Percentiles rank a stretch among this genome's conserved stretches.
Conservation (phyloP, 2,888 invertebrate genomes). For the Lithophane semibrunnea region DNA sequence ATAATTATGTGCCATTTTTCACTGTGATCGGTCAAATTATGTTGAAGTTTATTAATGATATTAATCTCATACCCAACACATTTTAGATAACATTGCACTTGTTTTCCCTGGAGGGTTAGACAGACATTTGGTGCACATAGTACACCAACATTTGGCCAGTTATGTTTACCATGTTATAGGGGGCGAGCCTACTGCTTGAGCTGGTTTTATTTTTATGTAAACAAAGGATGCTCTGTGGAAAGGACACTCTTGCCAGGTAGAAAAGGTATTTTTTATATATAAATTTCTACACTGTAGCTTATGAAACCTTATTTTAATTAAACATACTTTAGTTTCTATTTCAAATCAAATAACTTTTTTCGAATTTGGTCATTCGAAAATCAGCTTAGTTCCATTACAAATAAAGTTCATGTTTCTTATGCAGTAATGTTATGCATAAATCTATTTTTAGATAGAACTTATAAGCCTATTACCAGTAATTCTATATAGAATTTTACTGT, state of each 20-base stretch:
- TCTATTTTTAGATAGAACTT: not conserved
- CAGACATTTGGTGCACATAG: not conserved
- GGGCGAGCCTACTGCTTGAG: not conserved
- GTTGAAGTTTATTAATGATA: too few relatives aligned
- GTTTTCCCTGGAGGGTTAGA: not conserved
- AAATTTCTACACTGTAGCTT: not conserved
- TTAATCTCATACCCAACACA: too few relatives aligned
- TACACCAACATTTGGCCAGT: not conserved
- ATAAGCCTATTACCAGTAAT: not conserved
- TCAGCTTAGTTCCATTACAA: not conserved
- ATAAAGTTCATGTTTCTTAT: not conserved
- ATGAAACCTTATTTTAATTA: too few relatives aligned
- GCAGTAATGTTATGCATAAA: not conserved
- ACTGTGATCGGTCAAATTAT: too few relatives aligned
- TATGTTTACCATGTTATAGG: not conserved
- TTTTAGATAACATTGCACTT: too few relatives aligned
- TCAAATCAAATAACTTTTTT: not conserved
- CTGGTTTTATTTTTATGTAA: not conserved
- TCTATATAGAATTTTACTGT: not conserved
- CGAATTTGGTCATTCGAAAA: constrained; percentile 3
- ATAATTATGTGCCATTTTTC: too few relatives aligned
- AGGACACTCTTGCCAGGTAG: not conserved
- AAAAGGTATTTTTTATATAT: not conserved
- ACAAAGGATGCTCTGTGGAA: not conserved
- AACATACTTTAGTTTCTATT: not conserved